phyloP scores from a whole-genome alignment of 2,888 invertebrate species.

The Andrena praecox region DNA sequence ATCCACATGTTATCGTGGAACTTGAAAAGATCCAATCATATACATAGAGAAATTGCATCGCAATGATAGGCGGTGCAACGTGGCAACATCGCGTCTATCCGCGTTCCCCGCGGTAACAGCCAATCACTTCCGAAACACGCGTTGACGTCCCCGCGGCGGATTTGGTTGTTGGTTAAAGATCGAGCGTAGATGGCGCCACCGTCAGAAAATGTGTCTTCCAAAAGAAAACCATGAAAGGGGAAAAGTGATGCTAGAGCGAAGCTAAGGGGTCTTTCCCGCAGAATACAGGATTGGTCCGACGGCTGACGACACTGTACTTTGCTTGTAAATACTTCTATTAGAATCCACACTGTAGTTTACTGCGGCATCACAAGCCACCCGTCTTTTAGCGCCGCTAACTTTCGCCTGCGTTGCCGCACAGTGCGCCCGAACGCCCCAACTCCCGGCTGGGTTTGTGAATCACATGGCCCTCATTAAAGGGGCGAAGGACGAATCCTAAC shows the following conservation, averaged over 20 bases:
- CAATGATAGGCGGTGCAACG: slow-evolving; percentile 9
- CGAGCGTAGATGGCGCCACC: slow-evolving; percentile 29
- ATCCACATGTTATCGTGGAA: slow-evolving; percentile 82
- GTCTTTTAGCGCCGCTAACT: slow-evolving; percentile 77
- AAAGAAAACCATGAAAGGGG: slow-evolving; percentile 74
- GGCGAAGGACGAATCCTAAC: slow-evolving; percentile 80
- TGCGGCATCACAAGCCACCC: slow-evolving; percentile 75
- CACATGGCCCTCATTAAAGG: slow-evolving; percentile 84
- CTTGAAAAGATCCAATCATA: slow-evolving; percentile 51
- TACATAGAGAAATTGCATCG: neutral
- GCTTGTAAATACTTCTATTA: slow-evolving; percentile 82
- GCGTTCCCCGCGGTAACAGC: neutral
- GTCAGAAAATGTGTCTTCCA: slow-evolving; percentile 95
- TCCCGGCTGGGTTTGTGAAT: slow-evolving; percentile 83
- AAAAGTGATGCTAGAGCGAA: neutral
- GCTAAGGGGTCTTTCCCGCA: slow-evolving; percentile 56
- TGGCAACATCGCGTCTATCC: slow-evolving; percentile 39
- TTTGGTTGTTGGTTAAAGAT: neutral
- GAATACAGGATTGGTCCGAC: slow-evolving; percentile 46
- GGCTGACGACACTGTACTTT: slow-evolving; percentile 76
- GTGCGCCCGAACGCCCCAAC: slow-evolving; percentile 80
- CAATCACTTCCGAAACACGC: neutral
- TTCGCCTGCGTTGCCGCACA: slow-evolving; percentile 74
- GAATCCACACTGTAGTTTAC: slow-evolving; percentile 78
- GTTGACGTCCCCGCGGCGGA: slow-evolving; percentile 7